phyloP scores from a whole-genome alignment of 2,888 invertebrate species.

The Parnassius orleans region DNA sequence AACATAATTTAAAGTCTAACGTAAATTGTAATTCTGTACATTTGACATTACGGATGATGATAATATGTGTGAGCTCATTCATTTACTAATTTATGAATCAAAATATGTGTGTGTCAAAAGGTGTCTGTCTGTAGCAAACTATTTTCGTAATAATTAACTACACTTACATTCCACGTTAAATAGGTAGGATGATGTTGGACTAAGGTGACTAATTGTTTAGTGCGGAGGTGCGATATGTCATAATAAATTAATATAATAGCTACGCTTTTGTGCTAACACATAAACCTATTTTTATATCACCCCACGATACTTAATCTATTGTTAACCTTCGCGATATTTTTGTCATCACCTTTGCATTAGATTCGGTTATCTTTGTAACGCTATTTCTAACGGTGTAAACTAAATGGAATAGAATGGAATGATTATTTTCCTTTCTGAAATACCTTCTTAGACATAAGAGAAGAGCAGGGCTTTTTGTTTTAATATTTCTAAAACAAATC shows the following conservation, averaged over 20 bases:
- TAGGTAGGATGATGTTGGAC: background rate
- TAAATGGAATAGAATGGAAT: background rate
- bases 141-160: conserved; percentile 15
- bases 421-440: no score
- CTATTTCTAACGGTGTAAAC: background rate
- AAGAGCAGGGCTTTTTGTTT: no score
- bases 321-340: conserved; percentile 25
- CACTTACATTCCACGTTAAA: conserved; percentile 6
- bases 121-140: background rate
- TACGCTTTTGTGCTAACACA: conserved; percentile 4
- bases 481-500: no score
- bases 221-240: conserved; percentile 19
- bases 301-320: conserved; percentile 18
- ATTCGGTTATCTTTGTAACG: conserved; percentile 10
- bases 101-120: no score
- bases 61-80: no score
- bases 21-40: no score
- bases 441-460: no score
- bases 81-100: no score
- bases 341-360: conserved; percentile 19
- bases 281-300: conserved; percentile 19
- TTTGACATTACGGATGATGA: no score
- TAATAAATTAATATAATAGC: background rate
- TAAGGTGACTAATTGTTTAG: conserved; percentile 19
- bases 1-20: no score